These are phyloP conservation scores for Brachyrhaphis roseni DNA, from an alignment of 2,797 vertebrate genomes.

Conservation along the genomic window DNA sequence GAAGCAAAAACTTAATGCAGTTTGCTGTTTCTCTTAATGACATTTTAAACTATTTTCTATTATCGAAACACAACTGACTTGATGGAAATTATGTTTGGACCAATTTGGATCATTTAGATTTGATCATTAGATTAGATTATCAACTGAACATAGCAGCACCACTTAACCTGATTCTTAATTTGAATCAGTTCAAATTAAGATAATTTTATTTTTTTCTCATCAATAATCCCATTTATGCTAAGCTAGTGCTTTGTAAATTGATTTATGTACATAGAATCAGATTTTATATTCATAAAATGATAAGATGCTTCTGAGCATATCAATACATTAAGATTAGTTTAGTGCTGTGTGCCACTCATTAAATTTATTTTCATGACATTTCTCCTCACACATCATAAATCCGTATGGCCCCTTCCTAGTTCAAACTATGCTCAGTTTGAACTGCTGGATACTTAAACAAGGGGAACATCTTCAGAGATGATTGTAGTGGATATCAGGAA, in stretches of 20 bases:
- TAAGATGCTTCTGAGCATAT: background rate
- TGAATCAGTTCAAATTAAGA: background rate
- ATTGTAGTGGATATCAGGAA: constrained; percentile 14
- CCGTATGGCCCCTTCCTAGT: background rate
- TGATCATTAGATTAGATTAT: background rate
- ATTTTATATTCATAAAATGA: background rate
- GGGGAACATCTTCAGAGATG: constrained; percentile 1
- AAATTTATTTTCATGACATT: background rate
- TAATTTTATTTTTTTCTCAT: background rate
- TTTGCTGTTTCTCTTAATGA: background rate
- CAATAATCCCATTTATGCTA: background rate
- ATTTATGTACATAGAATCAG: background rate
- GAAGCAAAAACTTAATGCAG: background rate
- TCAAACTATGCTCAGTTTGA: background rate
- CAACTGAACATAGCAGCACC: background rate
- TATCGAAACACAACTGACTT: background rate
- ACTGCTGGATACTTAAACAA: constrained; percentile 4
- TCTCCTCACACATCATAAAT: constrained; percentile 8
- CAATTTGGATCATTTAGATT: background rate
- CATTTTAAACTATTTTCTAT: background rate
- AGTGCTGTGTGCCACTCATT: background rate
- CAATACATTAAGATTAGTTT: background rate
- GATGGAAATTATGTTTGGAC: background rate
- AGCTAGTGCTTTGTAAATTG: background rate
- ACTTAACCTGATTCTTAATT: background rate